Evolutionary conservation across 2,113 vertebrate species (phyloP).

Genomic region (Chlamydotis undulata): DNA sequence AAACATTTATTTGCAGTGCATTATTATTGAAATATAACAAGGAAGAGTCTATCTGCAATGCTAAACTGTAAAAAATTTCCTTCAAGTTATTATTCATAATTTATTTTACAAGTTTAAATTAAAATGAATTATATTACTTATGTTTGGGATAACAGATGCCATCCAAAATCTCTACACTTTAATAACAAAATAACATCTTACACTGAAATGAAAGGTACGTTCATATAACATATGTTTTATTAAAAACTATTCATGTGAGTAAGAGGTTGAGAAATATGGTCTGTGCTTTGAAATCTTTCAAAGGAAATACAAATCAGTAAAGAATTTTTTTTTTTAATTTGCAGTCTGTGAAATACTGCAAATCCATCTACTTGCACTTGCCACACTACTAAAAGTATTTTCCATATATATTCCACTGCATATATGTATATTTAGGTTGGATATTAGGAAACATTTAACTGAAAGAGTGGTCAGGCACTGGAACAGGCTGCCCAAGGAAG

Average conservation of each 20-base stretch:
- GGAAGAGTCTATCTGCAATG: background rate
- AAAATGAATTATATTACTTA: background rate
- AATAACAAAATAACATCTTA: background rate
- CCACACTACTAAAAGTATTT: background rate
- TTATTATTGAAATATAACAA: background rate
- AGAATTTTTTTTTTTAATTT: background rate
- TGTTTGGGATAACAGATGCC: background rate
- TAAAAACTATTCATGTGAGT: background rate
- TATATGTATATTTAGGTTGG: background rate
- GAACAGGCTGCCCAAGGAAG: too few relatives aligned
- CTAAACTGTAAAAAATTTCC: background rate
- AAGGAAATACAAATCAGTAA: background rate
- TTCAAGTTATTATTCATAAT: background rate
- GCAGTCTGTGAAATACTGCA: background rate
- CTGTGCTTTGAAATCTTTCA: background rate
- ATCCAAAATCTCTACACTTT: background rate
- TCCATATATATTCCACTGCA: background rate
- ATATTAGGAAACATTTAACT: too few relatives aligned
- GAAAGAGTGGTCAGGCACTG: too few relatives aligned
- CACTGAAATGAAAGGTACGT: background rate
- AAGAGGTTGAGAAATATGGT: background rate
- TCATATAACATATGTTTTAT: background rate
- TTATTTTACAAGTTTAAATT: background rate
- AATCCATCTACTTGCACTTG: background rate
- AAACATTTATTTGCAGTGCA: background rate